A percentile compares a stretch with the other conserved stretches of the same genome.
Conservation (phyloP, 1,140 invertebrate genomes). For the Drosophila murphyi region DNA sequence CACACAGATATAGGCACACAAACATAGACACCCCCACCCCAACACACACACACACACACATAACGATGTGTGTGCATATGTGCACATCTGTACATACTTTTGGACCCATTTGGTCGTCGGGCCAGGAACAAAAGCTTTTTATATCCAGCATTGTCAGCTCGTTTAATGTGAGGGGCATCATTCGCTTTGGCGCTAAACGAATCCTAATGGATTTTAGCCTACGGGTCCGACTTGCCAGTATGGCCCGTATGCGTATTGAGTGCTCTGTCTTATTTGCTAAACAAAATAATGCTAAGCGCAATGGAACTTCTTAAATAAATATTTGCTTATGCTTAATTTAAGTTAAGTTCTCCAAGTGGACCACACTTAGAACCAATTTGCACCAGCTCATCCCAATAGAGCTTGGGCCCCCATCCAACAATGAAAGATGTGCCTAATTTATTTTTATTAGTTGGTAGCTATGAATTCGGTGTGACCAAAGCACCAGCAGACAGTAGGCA, state of each 20-base stretch:
- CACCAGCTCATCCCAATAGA: neutral
- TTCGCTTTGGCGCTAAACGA: neutral
- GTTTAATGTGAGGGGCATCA: conserved; percentile 40
- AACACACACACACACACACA: too few relatives aligned
- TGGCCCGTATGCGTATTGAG: neutral
- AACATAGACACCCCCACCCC: too few relatives aligned
- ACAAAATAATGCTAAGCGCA: neutral
- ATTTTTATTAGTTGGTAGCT: conserved; percentile 1
- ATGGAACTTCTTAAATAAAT: conserved; percentile 1
- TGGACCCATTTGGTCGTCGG: neutral
- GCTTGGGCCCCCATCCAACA: neutral
- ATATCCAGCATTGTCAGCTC: conserved; percentile 52
- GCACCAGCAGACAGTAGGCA: neutral
- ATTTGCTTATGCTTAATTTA: conserved; percentile 3
- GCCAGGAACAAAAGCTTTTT: neutral
- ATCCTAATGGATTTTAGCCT: conserved; percentile 3
- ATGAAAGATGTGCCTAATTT: neutral
- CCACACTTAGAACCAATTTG: neutral
- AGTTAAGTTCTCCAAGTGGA: neutral
- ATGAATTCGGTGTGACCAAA: neutral
- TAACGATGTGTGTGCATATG: too few relatives aligned
- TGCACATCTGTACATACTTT: neutral
- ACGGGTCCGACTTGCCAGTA: neutral
- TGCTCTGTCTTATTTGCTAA: conserved; percentile 3
- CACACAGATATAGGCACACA: neutral